Evolutionary conservation across 2,888 invertebrate genomes (phyloP).

Genomic region (Platycnemis pennipes): DNA sequence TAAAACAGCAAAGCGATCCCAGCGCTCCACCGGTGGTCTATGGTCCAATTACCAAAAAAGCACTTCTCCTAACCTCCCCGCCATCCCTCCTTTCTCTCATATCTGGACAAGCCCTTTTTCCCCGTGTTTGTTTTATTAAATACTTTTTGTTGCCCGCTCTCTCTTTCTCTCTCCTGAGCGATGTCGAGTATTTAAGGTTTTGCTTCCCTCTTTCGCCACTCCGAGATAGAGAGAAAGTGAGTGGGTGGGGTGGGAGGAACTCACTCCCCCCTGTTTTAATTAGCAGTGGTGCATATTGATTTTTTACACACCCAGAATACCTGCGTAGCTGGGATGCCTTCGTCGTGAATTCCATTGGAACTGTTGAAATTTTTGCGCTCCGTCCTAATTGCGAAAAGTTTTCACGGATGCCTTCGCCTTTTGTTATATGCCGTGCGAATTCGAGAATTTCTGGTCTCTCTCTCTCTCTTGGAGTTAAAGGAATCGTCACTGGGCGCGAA

Average conservation of each 20-base stretch:
- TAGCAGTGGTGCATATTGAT: constrained; percentile 10
- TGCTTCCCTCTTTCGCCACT: background rate
- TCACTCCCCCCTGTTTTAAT: background rate
- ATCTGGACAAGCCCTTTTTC: constrained; percentile 27
- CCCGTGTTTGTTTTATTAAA: constrained; percentile 31
- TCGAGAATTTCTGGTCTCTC: constrained; percentile 9
- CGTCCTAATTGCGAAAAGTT: constrained; percentile 24
- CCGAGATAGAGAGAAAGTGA: background rate
- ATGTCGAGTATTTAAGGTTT: constrained; percentile 36
- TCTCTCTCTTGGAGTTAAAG: background rate
- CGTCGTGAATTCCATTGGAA: constrained; percentile 18
- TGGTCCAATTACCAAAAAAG: constrained; percentile 34
- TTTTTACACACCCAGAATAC: constrained; percentile 9
- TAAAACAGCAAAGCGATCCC: constrained; percentile 34
- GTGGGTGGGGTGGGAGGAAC: background rate
- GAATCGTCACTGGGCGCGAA: background rate
- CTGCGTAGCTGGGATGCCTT: constrained; percentile 36
- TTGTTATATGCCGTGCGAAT: background rate
- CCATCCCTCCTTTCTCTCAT: background rate
- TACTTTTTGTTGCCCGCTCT: constrained; percentile 21
- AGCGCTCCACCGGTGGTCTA: constrained; percentile 7
- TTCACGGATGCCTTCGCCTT: constrained; percentile 5
- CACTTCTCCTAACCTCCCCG: background rate
- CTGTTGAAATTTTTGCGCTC: constrained; percentile 6
- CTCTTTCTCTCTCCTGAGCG: background rate